Evolutionary conservation across 2,888 invertebrate species (phyloP), one percentile per base, ranked within the genome.

Genomic region (Noctua pronuba): DNA sequence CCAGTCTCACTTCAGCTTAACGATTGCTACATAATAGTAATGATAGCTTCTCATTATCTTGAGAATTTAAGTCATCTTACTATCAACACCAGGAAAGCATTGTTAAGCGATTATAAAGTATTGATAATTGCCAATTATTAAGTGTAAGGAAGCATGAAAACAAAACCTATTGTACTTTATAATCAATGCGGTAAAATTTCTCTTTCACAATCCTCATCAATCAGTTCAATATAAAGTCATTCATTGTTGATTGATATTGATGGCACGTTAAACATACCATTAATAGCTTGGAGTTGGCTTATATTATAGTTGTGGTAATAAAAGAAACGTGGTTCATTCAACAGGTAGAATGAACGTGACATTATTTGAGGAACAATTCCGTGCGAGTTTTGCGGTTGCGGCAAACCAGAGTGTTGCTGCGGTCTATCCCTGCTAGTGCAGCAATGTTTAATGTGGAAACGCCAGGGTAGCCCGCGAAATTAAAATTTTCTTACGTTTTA

Each of bases 171-270:
- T 46, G 52, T 46, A 64, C 38, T 55, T 46, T 55, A 55, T n/a
- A 58, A 60, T 81, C 44, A 46, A 71, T 11, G 52, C 41, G 52
- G 66, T n/a, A 31, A 69, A 46, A 52, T 46, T 64, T 80, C 66
- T 62, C 52, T 66, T 66, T 68, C 28, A 69, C n/a, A 60, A 44
- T n/a, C 24, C 18, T 5, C 62, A 65, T 82, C 52, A 65, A 73
- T 75, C 55, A 71, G 38, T 49, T 5, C 35, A 68, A 76, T 82
- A 28, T 52, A 44, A 67, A 73, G 38, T 58, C 31, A 64, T 62
- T 64, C 35, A 73, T 69, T 80, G 55, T 41, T 35, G 31, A 82
- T 67, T 70, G 31, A 58, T 73, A 70, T 70, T 75, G 46, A 81
- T 67, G 31, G 70, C 18, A 21, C 60, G 31, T 60, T 70, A 49